Evolutionary conservation across 1,140 invertebrate species (phyloP).

Genomic region (Drosophila bocqueti): DNA sequence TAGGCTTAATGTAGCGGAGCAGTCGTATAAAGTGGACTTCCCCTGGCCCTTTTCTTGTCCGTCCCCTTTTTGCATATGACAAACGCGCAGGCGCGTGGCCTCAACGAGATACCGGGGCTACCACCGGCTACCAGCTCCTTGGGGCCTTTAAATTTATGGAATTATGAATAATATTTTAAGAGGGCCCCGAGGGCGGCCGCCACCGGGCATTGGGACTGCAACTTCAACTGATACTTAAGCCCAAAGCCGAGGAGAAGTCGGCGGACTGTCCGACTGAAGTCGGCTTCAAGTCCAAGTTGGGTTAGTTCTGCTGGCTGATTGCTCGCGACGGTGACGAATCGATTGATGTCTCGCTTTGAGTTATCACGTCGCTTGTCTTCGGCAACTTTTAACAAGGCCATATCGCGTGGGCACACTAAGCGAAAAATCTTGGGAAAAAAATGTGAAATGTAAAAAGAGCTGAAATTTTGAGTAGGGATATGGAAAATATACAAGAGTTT

Average conservation of each 20-base stretch:
- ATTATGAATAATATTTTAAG: constrained; percentile 83
- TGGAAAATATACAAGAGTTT: no score
- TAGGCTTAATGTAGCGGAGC: constrained; percentile 73
- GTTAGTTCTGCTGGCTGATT: constrained; percentile 79
- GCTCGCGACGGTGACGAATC: constrained; percentile 75
- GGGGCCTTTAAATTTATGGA: constrained; percentile 76
- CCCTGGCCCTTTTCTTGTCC: neutral
- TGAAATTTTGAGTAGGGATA: neutral
- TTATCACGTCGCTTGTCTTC: constrained; percentile 79
- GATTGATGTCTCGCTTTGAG: constrained; percentile 81
- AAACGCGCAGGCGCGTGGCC: constrained; percentile 70
- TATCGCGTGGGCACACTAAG: constrained; percentile 34
- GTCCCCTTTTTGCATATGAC: constrained; percentile 74
- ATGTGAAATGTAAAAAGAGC: neutral
- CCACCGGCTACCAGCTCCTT: constrained; percentile 25
- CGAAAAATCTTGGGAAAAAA: neutral
- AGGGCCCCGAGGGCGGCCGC: constrained; percentile 67
- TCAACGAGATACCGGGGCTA: constrained; percentile 36
- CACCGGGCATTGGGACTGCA: constrained; percentile 41
- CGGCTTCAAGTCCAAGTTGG: constrained; percentile 25
- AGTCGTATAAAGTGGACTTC: constrained; percentile 32
- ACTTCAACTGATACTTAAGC: constrained; percentile 19
- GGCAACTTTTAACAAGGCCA: constrained; percentile 73
- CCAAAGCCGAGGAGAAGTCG: constrained; percentile 12
- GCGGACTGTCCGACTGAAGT: constrained; percentile 29